Evolutionary conservation across 2,797 vertebrate genomes (phyloP), one percentile per base, ranked within the genome.

Genomic region (Manis crassicaudata): DNA sequence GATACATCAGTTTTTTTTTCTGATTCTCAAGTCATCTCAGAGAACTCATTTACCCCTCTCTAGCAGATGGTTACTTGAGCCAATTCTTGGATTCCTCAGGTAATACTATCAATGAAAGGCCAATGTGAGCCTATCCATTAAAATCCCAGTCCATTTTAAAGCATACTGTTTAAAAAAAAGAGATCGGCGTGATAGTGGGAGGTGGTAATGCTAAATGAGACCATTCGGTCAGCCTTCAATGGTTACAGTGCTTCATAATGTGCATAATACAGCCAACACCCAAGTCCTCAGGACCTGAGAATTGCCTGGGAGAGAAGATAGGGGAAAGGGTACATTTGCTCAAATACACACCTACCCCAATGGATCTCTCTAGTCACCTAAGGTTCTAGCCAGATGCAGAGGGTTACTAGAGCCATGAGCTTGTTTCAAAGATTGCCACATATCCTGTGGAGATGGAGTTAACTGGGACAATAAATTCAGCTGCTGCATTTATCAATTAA

Each of bases 11-110:
- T 79, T 76, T 88, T 58, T 2, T 93, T 92, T 62, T 92, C 90
- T 90, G 63, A 86, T 68, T 92, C 37, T 43, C n/a, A 90, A 32
- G 32, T 86, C 77, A 76, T 68, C 80, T 86, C n/a, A 40, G 60
- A 40, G 21, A 13, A 75, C 18, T 63, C 54, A 8, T 63, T 86
- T 67, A 93, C 14, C 1, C 12, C 23, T 46, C 4, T 43, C 43
- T 88, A 91, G n/a, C 9, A 52, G 25, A 7, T 54, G n/a, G 16
- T 58, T 70, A 85, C 14, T 70, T 73, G 35, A 95, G 56, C 23
- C 54, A 68, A 35, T 62, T 82, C 18, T 50, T 94, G 52, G 63
- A 67, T 90, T 90, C 54, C 37, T 60, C 88, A 1, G 32, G 17
- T 35, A 93, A 72, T 62, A n/a, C 46, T n/a, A 20, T 13, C 21